These are phyloP conservation scores for Mesoligia furuncula DNA, from an alignment of 2,888 invertebrate genomes.

Conservation along the genomic window DNA sequence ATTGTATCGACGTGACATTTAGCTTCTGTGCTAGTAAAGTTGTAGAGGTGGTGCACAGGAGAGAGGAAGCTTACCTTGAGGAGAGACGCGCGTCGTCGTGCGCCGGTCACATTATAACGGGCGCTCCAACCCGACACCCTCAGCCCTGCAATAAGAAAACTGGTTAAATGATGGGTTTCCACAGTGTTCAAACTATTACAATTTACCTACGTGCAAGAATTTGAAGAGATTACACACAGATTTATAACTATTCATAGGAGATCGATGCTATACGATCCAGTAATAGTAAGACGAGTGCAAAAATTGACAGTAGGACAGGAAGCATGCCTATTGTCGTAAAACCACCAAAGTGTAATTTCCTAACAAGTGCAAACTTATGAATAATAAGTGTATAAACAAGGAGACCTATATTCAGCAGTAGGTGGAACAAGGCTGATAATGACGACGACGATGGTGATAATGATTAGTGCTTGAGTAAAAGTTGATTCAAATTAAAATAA, in stretches of 20 bases:
- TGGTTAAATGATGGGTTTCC: conserved; percentile 39
- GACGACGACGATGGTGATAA: neutral
- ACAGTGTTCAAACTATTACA: neutral
- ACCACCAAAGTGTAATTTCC: neutral
- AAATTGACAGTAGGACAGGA: neutral
- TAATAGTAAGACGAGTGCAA: conserved; percentile 8
- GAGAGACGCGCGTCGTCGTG: conserved; percentile 84
- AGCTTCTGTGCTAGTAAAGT: conserved; percentile 25
- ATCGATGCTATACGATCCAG: neutral
- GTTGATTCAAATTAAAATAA: neutral
- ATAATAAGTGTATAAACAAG: neutral
- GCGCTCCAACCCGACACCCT: conserved; percentile 77
- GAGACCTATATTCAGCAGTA: neutral
- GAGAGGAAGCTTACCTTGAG: conserved; percentile 85
- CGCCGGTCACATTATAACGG: conserved; percentile 89
- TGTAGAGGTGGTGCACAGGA: conserved; percentile 42
- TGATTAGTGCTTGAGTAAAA: neutral
- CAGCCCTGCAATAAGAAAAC: conserved; percentile 76
- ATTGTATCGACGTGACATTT: conserved; percentile 40
- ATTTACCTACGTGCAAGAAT: neutral
- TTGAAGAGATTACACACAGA: neutral
- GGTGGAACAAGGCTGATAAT: neutral
- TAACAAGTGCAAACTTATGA: neutral
- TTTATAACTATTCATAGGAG: neutral
- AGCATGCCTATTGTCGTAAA: neutral